phyloP scores from a whole-genome alignment of 2,888 invertebrate species.

The Pterobdella sp. region DNA sequence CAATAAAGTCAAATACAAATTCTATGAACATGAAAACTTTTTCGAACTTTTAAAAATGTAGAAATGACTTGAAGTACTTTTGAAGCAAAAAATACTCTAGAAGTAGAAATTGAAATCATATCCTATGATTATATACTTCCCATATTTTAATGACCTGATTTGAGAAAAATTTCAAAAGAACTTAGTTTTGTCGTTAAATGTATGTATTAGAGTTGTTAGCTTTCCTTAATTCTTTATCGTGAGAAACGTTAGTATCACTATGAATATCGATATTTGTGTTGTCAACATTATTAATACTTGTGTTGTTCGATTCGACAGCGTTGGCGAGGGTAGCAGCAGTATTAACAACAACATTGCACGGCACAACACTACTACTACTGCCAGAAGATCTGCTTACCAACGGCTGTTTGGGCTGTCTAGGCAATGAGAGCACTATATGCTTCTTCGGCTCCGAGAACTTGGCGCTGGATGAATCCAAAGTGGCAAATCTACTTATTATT shows the following conservation, averaged over 20 bases:
- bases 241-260: background rate
- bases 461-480: background rate
- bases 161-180: no score
- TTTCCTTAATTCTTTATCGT: background rate
- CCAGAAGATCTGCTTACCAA: background rate
- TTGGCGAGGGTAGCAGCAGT: background rate
- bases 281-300: no score
- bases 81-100: no score
- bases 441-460: background rate
- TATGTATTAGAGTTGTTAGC: background rate
- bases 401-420: background rate
- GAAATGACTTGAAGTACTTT: no score
- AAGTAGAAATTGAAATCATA: no score
- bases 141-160: no score
- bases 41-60: no score
- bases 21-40: no score
- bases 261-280: background rate
- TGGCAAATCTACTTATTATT: slow-evolving; percentile 3
- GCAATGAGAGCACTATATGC: background rate
- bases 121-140: no score
- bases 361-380: background rate
- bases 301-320: no score
- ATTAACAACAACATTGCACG: background rate
- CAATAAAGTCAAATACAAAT: no score
- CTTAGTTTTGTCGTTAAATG: no score